Percentiles rank a stretch among this genome's conserved stretches.
phyloP scores from a whole-genome alignment of 2,797 vertebrate genomes.

The Dendrocincla fuliginosa region DNA sequence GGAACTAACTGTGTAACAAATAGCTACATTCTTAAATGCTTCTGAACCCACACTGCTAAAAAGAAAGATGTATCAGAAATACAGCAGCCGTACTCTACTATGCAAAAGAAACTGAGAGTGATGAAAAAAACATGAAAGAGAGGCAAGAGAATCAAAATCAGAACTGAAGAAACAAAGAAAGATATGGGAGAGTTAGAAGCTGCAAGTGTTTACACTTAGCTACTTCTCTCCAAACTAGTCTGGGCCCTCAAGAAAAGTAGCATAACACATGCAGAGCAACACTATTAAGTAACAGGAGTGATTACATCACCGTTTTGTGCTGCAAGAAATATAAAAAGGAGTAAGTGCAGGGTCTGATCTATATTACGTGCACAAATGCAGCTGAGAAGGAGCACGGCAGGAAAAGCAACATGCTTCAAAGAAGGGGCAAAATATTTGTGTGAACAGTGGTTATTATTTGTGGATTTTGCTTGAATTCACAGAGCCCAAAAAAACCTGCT shows the following conservation, averaged over 20 bases:
- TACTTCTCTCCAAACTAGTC: neutral
- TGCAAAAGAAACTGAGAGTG: neutral
- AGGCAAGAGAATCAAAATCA: neutral
- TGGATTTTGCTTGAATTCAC: neutral
- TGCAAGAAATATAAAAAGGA: neutral
- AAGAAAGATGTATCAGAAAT: neutral
- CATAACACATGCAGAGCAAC: neutral
- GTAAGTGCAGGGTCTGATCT: neutral
- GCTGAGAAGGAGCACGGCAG: neutral
- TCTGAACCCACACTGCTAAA: neutral
- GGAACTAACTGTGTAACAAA: neutral
- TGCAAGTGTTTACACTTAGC: neutral
- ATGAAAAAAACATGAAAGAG: neutral
- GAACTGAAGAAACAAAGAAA: neutral
- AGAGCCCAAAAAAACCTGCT: neutral
- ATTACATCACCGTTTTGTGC: neutral
- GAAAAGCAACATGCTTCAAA: neutral
- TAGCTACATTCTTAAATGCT: neutral
- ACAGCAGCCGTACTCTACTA: neutral
- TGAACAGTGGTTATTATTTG: neutral
- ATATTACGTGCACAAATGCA: fast-evolving
- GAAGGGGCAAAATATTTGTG: neutral
- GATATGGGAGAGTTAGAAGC: neutral
- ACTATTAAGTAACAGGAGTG: neutral
- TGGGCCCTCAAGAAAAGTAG: neutral